Evolutionary conservation across 2,888 invertebrate genomes (phyloP), one percentile per base, ranked within the genome.

Genomic region (Cactoblastis cactorum): DNA sequence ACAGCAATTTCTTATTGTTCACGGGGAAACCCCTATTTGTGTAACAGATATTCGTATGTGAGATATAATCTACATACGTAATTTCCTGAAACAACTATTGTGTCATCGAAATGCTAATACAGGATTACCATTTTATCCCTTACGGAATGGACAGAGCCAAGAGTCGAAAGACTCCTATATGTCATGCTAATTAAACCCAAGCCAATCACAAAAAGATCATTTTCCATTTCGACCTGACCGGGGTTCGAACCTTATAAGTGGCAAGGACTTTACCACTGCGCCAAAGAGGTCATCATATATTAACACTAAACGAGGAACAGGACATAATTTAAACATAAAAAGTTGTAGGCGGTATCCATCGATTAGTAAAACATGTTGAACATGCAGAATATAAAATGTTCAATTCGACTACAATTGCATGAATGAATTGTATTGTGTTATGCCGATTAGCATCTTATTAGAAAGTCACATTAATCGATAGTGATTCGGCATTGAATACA

Each of bases 391-490:
- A 24, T 14, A 24, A 41, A 14, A 24, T 43, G 15, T 24, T 43
- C 43, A 14, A 38, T 28, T 28, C 38, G 11, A 43, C 22, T 43
- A 34, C 45, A 22, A 45, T 11, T 46, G 19, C 4, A 5, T n/a
- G 37, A 38, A 37, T 37, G 35, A 48, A 38, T 37, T 24, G 28
- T 24, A 48, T 48, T 48, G 47, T 48, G 33, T 46, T 37, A 24
- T 14, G 24, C 38, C 14, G 4, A 39, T 49, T 49, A 49, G 39
- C 49, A 48, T 48, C 35, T 37, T 49, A 49, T 49, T 49, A 49
- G 49, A 49, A 49, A 49, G 49, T 41, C 49, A 39, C 39, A 32
- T 32, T 49, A 39, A 39, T 32, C 14, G 3, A 18, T 38, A 39
- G 19, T 39, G 32, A 49, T 38, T 48, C 14, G 37, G 37, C 47